These are phyloP conservation scores for Takifugu flavidus DNA, from an alignment of 2,113 vertebrate species.

Conservation along the genomic window DNA sequence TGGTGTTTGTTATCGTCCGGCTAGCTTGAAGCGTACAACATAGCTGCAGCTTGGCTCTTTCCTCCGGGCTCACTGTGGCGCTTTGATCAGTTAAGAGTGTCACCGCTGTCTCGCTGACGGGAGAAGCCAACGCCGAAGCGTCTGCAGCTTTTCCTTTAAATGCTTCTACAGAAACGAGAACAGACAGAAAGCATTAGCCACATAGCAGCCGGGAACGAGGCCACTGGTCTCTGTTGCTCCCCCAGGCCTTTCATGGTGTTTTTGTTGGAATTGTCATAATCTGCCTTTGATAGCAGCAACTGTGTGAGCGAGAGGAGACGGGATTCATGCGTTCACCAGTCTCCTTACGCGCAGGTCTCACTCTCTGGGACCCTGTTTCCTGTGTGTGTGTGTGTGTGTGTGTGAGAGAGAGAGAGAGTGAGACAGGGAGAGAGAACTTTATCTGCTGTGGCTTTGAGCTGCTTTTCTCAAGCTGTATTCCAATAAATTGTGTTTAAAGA, in stretches of 20 bases:
- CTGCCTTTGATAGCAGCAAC: conserved; percentile 20
- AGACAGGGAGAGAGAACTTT: background rate
- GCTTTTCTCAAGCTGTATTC: background rate
- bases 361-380: conserved; percentile 18
- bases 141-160: no score
- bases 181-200: background rate
- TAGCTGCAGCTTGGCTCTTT: no score
- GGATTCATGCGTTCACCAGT: conserved; percentile 33
- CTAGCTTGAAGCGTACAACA: no score
- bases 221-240: conserved; percentile 5
- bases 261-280: conserved; percentile 22
- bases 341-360: background rate
- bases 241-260: conserved; percentile 2
- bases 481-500: conserved; percentile 35
- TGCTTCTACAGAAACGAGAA: conserved; percentile 22
- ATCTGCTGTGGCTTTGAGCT: background rate
- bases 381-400: conserved; percentile 30
- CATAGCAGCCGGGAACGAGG: background rate
- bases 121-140: no score
- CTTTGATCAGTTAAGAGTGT: no score
- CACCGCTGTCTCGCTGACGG: no score
- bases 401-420: background rate
- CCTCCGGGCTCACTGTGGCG: no score
- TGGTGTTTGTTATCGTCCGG: no score
- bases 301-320: conserved; percentile 4